These are phyloP conservation scores for Galleria mellonella DNA, from an alignment of 1,140 invertebrate species.

Conservation along the genomic window DNA sequence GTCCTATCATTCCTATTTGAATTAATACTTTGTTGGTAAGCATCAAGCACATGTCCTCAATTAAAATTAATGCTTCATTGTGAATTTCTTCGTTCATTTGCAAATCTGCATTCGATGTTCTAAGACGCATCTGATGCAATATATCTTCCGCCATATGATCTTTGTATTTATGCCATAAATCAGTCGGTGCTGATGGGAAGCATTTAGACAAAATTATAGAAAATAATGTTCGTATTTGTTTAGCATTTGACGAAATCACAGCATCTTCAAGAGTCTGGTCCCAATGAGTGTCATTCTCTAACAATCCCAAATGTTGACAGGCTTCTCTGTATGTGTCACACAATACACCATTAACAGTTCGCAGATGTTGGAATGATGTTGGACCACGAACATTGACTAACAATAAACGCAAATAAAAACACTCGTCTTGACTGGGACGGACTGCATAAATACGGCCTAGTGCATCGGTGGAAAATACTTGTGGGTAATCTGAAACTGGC, in stretches of 20 bases:
- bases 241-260: constrained; percentile 22
- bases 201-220: constrained; percentile 49
- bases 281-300: constrained; percentile 62
- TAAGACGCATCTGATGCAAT: constrained; percentile 21
- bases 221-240: constrained; percentile 60
- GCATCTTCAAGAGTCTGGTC: constrained; percentile 48
- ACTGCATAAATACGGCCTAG: constrained; percentile 46
- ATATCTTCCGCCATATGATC: constrained; percentile 47
- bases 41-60: constrained; percentile 22
- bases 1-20: constrained; percentile 38
- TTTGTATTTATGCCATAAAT: constrained; percentile 66
- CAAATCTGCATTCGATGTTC: constrained; percentile 24
- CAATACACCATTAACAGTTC: constrained; percentile 54
- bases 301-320: constrained; percentile 27
- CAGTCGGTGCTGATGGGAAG: constrained; percentile 34
- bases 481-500: constrained; percentile 5
- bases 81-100: constrained; percentile 25
- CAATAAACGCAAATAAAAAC: constrained; percentile 52
- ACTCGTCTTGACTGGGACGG: constrained; percentile 41
- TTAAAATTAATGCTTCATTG: constrained; percentile 23
- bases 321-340: constrained; percentile 46
- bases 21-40: constrained; percentile 19
- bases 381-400: constrained; percentile 63
- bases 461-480: constrained; percentile 18
- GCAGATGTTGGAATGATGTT: constrained; percentile 61